Base-by-base conservation (phyloP, 1,140 invertebrate genomes). In the Scaptodrosophila lebanonensis region DNA sequence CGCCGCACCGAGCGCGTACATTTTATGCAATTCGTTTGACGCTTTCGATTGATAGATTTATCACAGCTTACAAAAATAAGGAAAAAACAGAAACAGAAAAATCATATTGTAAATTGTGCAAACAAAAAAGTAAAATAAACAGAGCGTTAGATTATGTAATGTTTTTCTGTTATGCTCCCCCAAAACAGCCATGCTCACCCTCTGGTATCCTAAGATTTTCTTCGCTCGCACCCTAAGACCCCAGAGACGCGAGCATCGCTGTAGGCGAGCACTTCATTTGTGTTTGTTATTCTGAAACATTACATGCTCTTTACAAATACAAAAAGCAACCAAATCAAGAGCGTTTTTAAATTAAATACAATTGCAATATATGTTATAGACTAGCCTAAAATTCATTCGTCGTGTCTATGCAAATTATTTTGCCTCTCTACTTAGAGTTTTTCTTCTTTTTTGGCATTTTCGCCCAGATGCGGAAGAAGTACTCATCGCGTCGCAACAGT, bases 401-500 rank as follows among this genome's bases (percentile, higher is more conserved):
- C 17, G 15, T 12, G 18, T n/a, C 39, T 6, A 27, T 32, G 22
- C 20, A 16, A 50, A 39, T 18, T 3, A 35, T 6, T 65, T 12
- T 50, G 0, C 20, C n/a, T 61, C 49, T 70, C 66, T 83, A 83
- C 40, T 83, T 83, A 25, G 71, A 83, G 76, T 48, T 62, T 58
- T 84, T 84, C 72, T 85, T 85, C 50, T 77, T 77, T 13, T 68
- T 73, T 59, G 83, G 83, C 8, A 85, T 49, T 20, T 85, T 59
- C 3, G 83, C 83, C 64, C 66, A 82, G 35, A 97, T 94, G 58
- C 94, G 91, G 91, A 97, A 97, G 92, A 97, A 97, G 88, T 97
- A 97, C 89, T 97, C 96, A 83, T 96, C 95, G 73, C 92, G 91
- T 57, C 94, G 89, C 6, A 96, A 89, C 11, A 97, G 88, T 43